Conservation (phyloP, 2,113 vertebrate species). For the Neoarius graeffei region DNA sequence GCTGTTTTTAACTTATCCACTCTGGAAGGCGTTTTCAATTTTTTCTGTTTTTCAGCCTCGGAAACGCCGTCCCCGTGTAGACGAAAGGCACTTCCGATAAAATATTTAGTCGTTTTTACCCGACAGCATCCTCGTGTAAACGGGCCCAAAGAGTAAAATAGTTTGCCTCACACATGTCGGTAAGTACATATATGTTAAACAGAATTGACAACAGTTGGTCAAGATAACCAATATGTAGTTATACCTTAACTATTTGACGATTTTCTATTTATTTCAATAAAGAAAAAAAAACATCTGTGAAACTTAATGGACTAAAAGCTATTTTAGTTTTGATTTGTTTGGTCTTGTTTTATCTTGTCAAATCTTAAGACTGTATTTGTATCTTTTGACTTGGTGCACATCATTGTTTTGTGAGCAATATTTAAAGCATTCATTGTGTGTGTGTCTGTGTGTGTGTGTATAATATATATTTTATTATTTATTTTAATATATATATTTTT, state of each 20-base stretch:
- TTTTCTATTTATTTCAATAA: not conserved
- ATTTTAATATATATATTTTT: slow-evolving; percentile 12
- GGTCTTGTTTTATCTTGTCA: not conserved
- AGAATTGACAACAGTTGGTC: not conserved
- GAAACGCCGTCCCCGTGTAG: too few species aligned
- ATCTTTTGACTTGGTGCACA: not conserved
- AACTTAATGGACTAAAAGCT: not conserved
- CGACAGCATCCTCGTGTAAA: too few species aligned
- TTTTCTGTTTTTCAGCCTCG: too few species aligned
- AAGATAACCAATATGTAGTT: not conserved
- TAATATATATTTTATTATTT: not conserved
- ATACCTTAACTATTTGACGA: not conserved
- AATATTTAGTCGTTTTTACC: too few species aligned
- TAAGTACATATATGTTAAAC: not conserved
- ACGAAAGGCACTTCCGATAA: too few species aligned
- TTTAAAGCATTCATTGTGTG: not conserved
- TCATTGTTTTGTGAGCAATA: not conserved
- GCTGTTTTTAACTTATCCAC: too few species aligned
- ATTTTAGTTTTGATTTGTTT: not conserved
- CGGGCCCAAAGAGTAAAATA: not conserved
- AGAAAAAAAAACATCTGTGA: not conserved
- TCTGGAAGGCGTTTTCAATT: too few species aligned
- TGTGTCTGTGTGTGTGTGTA: not conserved
- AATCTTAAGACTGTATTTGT: too few species aligned
- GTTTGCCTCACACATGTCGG: not conserved